These are phyloP conservation scores for Callosobruchus maculatus DNA, from an alignment of 2,888 invertebrate species.

Conservation along the genomic window DNA sequence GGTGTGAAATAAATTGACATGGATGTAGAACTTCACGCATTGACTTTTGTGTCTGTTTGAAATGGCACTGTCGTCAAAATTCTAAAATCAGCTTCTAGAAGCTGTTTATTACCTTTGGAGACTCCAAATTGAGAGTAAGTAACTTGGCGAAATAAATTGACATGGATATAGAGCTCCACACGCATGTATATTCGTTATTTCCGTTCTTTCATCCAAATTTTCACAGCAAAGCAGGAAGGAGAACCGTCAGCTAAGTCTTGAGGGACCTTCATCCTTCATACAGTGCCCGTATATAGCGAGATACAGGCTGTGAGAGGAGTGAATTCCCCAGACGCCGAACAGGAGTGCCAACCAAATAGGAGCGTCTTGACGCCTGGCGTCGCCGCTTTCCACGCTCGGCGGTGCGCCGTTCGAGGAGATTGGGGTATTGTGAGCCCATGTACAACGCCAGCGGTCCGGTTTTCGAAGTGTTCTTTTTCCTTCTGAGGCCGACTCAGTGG, in stretches of 20 bases:
- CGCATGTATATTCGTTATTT: constrained; percentile 44
- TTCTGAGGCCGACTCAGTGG: neutral
- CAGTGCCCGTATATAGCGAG: constrained; percentile 32
- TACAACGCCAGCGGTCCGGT: constrained; percentile 44
- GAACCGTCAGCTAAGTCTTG: constrained; percentile 44
- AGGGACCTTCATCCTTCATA: constrained; percentile 48
- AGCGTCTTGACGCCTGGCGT: constrained; percentile 46
- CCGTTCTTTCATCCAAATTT: constrained; percentile 38
- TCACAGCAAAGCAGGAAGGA: constrained; percentile 37
- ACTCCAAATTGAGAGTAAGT: no score
- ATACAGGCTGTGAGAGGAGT: constrained; percentile 23
- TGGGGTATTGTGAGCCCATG: constrained; percentile 49
- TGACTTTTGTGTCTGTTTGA: no score
- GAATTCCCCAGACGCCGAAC: constrained; percentile 42
- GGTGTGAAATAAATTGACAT: no score
- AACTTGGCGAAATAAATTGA: no score
- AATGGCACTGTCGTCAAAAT: no score
- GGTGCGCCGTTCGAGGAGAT: constrained; percentile 39
- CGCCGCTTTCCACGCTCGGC: neutral
- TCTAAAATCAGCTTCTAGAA: no score
- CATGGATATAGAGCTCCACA: no score
- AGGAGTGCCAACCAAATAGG: constrained; percentile 45
- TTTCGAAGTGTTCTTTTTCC: constrained; percentile 44
- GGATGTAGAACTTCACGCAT: no score
- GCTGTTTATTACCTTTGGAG: no score